Percentiles rank a stretch among this genome's conserved stretches.
Evolutionary conservation across 2,888 invertebrate species (phyloP).

Genomic region (Mimumesa dahlbomi): DNA sequence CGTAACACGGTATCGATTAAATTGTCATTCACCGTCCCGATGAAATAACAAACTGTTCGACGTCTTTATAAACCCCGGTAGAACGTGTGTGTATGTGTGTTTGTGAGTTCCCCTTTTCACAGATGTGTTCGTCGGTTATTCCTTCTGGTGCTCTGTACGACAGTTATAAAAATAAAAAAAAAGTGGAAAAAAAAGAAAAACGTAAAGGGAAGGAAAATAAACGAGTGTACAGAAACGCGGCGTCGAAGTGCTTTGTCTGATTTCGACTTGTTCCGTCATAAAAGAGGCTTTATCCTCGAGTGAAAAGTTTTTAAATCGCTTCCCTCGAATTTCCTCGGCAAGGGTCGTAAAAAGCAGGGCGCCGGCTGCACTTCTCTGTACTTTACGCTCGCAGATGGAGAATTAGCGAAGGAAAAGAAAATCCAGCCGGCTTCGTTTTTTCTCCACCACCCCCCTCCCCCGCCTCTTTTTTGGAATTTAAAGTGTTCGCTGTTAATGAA

Average conservation of each 20-base stretch:
- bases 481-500: neutral
- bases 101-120: too few species aligned
- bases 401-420: constrained; percentile 5
- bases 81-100: too few species aligned
- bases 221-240: neutral
- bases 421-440: neutral
- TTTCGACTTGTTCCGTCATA: neutral
- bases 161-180: neutral
- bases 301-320: constrained; percentile 38
- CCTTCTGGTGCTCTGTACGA: neutral
- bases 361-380: constrained; percentile 2
- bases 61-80: too few species aligned
- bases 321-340: constrained; percentile 18
- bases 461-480: constrained; percentile 1
- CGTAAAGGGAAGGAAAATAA: neutral
- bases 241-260: neutral
- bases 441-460: neutral
- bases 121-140: too few species aligned
- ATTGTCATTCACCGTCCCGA: too few species aligned
- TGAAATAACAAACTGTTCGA: too few species aligned
- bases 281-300: neutral
- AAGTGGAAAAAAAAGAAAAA: too few species aligned
- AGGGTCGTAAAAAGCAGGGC: constrained; percentile 14
- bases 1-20: too few species aligned
- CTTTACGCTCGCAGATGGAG: constrained; percentile 17